Percentiles rank a stretch among this genome's conserved stretches.
phyloP scores from a whole-genome alignment of 2,113 vertebrate genomes.

The Charadrius vociferus region DNA sequence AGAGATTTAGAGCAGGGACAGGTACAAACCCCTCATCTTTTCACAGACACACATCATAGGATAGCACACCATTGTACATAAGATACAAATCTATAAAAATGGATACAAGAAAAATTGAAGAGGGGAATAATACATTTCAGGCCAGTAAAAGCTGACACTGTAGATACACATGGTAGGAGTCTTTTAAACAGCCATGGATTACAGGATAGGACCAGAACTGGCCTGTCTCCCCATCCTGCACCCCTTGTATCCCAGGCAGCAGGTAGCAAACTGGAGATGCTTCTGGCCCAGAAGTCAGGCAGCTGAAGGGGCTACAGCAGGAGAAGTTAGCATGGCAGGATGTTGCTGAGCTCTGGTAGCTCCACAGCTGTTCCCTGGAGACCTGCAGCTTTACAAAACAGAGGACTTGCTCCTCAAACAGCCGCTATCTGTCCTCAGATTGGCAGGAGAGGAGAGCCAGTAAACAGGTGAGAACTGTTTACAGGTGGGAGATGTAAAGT shows the following conservation, averaged over 20 bases:
- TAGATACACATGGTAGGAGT: background rate
- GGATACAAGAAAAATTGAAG: background rate
- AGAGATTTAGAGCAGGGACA: background rate
- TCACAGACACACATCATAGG: background rate
- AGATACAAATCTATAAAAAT: background rate
- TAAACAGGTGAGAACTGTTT: background rate
- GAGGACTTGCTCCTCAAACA: background rate
- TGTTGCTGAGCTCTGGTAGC: background rate
- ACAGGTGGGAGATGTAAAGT: background rate
- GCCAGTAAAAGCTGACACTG: background rate
- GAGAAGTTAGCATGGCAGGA: background rate
- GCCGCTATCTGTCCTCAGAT: rapidly evolving
- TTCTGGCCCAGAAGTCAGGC: background rate
- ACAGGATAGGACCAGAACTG: background rate
- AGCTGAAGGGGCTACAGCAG: background rate
- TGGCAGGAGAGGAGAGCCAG: background rate
- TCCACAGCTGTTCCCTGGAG: background rate
- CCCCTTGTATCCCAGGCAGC: background rate
- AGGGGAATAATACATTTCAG: background rate
- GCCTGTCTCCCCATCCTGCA: background rate
- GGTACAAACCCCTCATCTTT: background rate
- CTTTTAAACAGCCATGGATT: background rate
- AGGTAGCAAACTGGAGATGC: background rate
- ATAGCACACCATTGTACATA: rapidly evolving
- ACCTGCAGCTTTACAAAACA: background rate